Evolutionary conservation across 2,888 invertebrate genomes (phyloP).

Genomic region (Laspeyria flexula): DNA sequence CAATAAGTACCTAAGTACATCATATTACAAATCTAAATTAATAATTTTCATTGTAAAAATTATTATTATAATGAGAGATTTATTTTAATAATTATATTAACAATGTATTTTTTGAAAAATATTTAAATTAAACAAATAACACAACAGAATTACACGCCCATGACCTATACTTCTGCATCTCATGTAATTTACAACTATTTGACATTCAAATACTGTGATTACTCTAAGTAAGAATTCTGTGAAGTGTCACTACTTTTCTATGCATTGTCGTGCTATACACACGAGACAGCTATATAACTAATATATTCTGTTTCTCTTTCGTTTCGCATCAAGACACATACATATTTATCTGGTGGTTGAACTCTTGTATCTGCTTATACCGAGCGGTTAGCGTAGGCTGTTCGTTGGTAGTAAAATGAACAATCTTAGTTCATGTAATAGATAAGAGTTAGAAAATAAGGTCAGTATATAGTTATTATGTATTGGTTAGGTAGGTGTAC

Average conservation of each 20-base stretch:
- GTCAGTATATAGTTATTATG: too few relatives aligned
- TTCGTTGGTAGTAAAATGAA: not conserved
- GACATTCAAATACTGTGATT: not conserved
- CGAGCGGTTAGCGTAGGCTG: not conserved
- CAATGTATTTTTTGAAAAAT: too few relatives aligned
- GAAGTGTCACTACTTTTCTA: not conserved
- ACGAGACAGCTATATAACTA: not conserved
- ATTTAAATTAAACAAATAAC: too few relatives aligned
- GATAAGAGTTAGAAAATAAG: too few relatives aligned
- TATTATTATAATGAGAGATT: too few relatives aligned
- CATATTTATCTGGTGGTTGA: conserved; percentile 34
- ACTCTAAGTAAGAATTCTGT: not conserved
- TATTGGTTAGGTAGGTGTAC: too few relatives aligned
- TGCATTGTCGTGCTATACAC: not conserved
- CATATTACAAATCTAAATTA: too few relatives aligned
- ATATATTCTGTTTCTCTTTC: conserved; percentile 30
- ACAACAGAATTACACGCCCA: too few relatives aligned
- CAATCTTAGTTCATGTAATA: not conserved
- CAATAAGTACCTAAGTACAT: too few relatives aligned
- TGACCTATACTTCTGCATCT: too few relatives aligned
- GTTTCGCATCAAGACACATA: conserved; percentile 24
- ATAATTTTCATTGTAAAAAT: too few relatives aligned
- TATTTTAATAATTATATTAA: too few relatives aligned
- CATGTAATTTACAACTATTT: not conserved
- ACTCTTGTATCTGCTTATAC: conserved; percentile 4